Evolutionary conservation across 1,140 invertebrate species (phyloP).

Genomic region (Colletes gigas): DNA sequence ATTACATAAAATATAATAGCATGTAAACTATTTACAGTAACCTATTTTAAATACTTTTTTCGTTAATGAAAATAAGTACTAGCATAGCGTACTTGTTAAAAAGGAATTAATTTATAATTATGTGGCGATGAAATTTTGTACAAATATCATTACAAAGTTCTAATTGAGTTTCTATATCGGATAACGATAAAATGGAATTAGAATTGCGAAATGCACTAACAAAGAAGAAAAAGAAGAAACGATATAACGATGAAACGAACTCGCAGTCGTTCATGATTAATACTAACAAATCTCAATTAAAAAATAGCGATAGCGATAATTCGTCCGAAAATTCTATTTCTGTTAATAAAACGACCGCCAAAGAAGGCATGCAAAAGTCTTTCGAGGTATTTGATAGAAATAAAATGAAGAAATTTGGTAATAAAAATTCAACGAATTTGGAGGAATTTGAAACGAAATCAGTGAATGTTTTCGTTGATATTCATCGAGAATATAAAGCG

Average conservation of each 20-base stretch:
- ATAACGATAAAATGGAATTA: neutral
- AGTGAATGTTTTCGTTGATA: conserved; percentile 72
- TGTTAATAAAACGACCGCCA: neutral
- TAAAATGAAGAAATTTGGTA: conserved; percentile 15
- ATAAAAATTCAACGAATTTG: conserved; percentile 2
- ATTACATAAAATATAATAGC: neutral
- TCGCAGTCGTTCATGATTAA: neutral
- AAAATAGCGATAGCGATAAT: neutral
- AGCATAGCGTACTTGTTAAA: no score
- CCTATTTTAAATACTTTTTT: neutral
- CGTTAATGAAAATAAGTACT: neutral
- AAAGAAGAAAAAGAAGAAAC: neutral
- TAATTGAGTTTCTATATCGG: neutral
- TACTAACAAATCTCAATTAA: neutral
- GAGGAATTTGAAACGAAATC: conserved; percentile 42
- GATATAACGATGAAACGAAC: neutral
- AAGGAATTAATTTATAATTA: neutral
- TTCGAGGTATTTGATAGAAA: neutral
- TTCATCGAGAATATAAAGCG: conserved; percentile 69
- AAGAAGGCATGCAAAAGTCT: neutral
- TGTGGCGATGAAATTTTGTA: neutral
- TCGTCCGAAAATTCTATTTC: neutral
- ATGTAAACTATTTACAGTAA: neutral
- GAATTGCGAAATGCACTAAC: neutral
- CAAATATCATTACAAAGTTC: neutral